Evolutionary conservation across 2,113 vertebrate species (phyloP), one percentile per base, ranked within the genome.

Genomic region (Prionailurus viverrinus): DNA sequence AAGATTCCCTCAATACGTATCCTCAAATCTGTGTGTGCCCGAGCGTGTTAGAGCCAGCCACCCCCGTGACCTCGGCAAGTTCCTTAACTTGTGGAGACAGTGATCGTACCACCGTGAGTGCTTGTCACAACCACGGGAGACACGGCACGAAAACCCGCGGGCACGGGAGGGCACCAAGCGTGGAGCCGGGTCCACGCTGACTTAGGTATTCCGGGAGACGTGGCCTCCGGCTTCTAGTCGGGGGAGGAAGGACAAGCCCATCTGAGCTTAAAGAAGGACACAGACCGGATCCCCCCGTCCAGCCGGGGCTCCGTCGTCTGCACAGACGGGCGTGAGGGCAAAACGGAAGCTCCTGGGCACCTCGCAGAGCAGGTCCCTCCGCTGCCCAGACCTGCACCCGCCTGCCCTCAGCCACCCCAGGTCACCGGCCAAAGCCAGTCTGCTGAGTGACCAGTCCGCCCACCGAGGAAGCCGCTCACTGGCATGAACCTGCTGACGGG

Each of bases 1-100:
- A 29, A 45, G 10, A 33, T 33, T 0, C n/a, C 53, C 36, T 58
- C 27, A 6, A 29, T 9, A 18, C 0, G 3, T 15, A 1, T 25
- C 71, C n/a, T 45, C 36, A 5, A 8, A 21, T 48, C 29, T 41
- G 48, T 25, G 23, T 10, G 0, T 0, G 0, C 82, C 3, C 6
- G 16, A 7, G 21, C 4, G 36, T 4, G 61, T 21, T 0, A 0
- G 36, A 5, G 9, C 21, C 18, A 1, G 48, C 84, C 4, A 5
- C 6, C 63, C 23, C 0, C 0, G 4, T 14, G 48, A 58, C 36
- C 63, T 48, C 1, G 0, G 29, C 21, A 21, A 0, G 29, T 23
- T 21, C 82, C 4, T 58, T 29, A 7, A 3, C 29, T 48, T 0
- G 0, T 27, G 55, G 21, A 58, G 58, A 48, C 58, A 51, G 41